Percentiles rank a stretch among this genome's conserved stretches.
Evolutionary conservation across 2,113 vertebrate genomes (phyloP).

Genomic region (Oryzias woworae): DNA sequence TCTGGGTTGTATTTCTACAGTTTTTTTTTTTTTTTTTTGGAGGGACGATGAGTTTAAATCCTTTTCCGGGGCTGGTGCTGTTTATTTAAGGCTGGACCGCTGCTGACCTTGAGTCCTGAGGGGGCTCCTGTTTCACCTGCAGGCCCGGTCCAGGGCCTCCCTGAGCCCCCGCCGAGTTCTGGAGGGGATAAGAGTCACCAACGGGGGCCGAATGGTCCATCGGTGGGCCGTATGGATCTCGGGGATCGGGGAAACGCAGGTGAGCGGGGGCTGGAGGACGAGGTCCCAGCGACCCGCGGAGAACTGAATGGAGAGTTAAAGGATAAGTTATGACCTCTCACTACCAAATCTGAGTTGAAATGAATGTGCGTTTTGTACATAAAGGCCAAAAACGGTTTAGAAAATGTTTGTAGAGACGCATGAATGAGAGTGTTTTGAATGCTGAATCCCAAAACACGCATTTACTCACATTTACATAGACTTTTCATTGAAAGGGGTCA

Average conservation of each 20-base stretch:
- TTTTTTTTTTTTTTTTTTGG: not conserved
- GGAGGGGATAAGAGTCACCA: constrained; percentile 69
- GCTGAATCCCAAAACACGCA: too few species aligned
- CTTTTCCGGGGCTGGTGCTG: constrained; percentile 19
- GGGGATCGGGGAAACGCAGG: constrained; percentile 65
- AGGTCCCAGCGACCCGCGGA: constrained; percentile 74
- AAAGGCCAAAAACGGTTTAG: too few species aligned
- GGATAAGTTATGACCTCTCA: too few species aligned
- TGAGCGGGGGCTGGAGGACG: constrained; percentile 72
- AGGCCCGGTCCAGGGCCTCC: constrained; percentile 55
- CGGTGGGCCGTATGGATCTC: constrained; percentile 53
- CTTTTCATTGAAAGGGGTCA: too few species aligned
- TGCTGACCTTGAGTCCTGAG: constrained; percentile 75
- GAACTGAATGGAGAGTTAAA: constrained; percentile 18
- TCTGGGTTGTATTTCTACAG: constrained; percentile 14
- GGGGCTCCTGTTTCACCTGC: constrained; percentile 69
- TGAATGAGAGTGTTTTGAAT: too few species aligned
- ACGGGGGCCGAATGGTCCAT: constrained; percentile 56
- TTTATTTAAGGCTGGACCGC: constrained; percentile 68
- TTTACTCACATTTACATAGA: too few species aligned
- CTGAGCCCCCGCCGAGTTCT: constrained; percentile 41
- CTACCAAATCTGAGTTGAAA: too few species aligned
- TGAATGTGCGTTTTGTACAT: too few species aligned
- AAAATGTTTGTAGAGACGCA: too few species aligned
- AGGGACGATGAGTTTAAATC: constrained; percentile 21